Base-by-base conservation (phyloP, 2,888 invertebrate genomes). In the Caenorhabditis parvicauda region DNA sequence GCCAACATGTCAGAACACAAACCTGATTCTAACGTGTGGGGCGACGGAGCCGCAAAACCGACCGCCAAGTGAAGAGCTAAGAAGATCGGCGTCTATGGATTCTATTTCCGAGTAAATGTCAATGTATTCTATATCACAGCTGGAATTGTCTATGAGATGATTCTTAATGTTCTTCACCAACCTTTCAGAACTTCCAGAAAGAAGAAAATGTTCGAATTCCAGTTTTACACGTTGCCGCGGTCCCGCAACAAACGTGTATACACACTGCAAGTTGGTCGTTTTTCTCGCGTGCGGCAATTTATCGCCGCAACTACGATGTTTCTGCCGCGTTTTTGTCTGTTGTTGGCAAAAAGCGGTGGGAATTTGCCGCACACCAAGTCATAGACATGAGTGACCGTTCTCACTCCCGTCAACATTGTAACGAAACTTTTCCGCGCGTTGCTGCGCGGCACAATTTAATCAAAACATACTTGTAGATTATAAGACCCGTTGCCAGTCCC, bases 1-100 rank as follows among this genome's bases (percentile, higher is more conserved):
- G n/a, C n/a, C n/a, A n/a, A n/a, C n/a, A n/a, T n/a, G n/a, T 7
- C 7, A 43, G 5, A 22, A 5, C 19, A 32, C 42, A 22, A 9
- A 73, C 70, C 72, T 78, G 42, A 78, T 76, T 47, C 76, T 60
- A 42, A 83, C 76, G 45, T 81, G 77, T 4, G 85, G 85, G 3
- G 83, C 75, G 28, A 81, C 75, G 35, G 82, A 79, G 37, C 84
- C 85, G 72, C 85, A 85, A 73, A 83, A 85, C 4, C 84, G 78
- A 6, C 83, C 83, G 19, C 82, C 79, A 42, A 83, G 72, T 14
- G 81, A 74, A 1, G 82, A 79, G 41, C 82, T 64, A 41, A 78
- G 82, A 55, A 82, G 79, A 38, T 82, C 81, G 29, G 70, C 59
- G n/a, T 78, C 74, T 3, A 78, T 70, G 21, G 67, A 59, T 32